Evolutionary conservation across 2,888 invertebrate genomes (phyloP), one percentile per base, ranked within the genome.

Genomic region (Incurvaria masculella): DNA sequence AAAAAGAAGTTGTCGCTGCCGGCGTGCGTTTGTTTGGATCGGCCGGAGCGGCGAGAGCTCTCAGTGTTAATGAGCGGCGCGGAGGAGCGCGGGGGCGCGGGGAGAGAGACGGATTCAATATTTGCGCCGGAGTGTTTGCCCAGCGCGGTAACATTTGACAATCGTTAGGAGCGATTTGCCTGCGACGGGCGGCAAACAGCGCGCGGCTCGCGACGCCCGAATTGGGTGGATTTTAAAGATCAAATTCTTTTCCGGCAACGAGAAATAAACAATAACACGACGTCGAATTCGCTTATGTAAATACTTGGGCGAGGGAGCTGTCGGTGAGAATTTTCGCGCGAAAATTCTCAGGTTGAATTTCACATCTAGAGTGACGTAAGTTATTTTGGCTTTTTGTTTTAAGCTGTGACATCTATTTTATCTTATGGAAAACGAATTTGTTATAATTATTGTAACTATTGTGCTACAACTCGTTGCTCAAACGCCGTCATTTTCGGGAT

Each of bases 101-200:
- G 51, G 51, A 45, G 55, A 56, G 55, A 59, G 58, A 57, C 62
- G 61, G 60, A 60, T 61, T 59, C 61, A 60, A 61, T 69, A 63
- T 72, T 73, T 69, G 70, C 67, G 62, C 65, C 65, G 53, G 63
- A 69, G 65, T 75, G 65, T 71, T 73, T 70, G 66, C 68, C 58
- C 64, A 63, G 68, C 72, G 74, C 73, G 41, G 70, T 72, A 72
- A 68, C 71, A 69, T 74, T 76, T 71, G 73, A 72, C 68, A 69
- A 76, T 72, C 69, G 73, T 76, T 75, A 76, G 68, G 64, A 18
- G 69, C 65, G 68, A 70, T 71, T 70, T 68, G 65, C 71, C 64
- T 61, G 70, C 64, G 74, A 76, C n/a, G n/a, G n/a, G n/a, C n/a
- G 33, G 73, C 69, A 73, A 57, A 59, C 60, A 66, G 64, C 67